Percentiles rank a stretch among this genome's conserved stretches.
Evolutionary conservation across 2,113 vertebrate genomes (phyloP).

Genomic region (Puntigrus tetrazona): DNA sequence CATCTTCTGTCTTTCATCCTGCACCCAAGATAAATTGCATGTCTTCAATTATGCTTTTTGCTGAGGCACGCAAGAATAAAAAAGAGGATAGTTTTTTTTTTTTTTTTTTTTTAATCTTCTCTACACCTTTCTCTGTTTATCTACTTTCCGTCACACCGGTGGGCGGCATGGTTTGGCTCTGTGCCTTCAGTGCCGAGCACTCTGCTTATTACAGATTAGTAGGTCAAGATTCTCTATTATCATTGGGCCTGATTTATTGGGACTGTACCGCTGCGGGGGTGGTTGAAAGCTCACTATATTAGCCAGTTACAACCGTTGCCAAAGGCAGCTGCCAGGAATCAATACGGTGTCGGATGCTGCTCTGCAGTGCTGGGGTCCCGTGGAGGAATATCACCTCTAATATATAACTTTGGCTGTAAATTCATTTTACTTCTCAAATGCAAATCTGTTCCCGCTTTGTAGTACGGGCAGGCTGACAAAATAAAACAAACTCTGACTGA

Average conservation of each 20-base stretch:
- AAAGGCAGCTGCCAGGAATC: constrained; percentile 72
- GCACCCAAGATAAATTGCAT: neutral
- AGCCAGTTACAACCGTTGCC: constrained; percentile 65
- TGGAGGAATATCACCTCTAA: constrained; percentile 47
- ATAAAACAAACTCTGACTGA: constrained; percentile 16
- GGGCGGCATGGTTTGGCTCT: constrained; percentile 50
- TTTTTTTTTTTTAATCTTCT: neutral
- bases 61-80: neutral
- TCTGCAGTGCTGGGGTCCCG: constrained; percentile 45
- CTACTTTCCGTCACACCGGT: constrained; percentile 31
- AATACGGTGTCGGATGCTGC: constrained; percentile 61
- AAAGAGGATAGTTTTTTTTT: neutral
- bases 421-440: constrained; percentile 45
- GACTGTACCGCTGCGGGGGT: constrained; percentile 56
- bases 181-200: constrained; percentile 54
- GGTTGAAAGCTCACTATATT: constrained; percentile 70
- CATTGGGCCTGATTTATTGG: constrained; percentile 66
- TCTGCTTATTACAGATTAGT: constrained; percentile 75
- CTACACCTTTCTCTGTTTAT: neutral
- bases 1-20: neutral
- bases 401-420: constrained; percentile 43
- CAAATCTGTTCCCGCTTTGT: constrained; percentile 28
- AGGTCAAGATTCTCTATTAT: constrained; percentile 69
- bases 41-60: neutral
- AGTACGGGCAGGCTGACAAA: constrained; percentile 14